Evolutionary conservation across 2,888 invertebrate species (phyloP), one percentile per base, ranked within the genome.

Genomic region (Nudaria mundana): DNA sequence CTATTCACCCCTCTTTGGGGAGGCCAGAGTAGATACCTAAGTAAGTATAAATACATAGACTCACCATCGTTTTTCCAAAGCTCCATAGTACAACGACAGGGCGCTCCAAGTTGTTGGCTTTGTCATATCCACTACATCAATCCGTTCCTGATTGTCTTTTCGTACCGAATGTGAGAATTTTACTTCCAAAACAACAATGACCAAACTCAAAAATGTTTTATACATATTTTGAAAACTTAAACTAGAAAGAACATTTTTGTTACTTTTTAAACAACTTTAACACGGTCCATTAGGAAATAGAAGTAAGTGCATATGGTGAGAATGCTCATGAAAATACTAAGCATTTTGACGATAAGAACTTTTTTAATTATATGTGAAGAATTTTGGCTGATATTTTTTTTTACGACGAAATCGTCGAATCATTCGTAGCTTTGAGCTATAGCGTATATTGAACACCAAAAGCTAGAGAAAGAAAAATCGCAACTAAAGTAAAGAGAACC

Each of bases 1-100:
- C n/a, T n/a, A n/a, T n/a, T n/a, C n/a, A n/a, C n/a, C n/a, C n/a
- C n/a, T n/a, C n/a, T n/a, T n/a, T n/a, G n/a, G n/a, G n/a, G n/a
- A n/a, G n/a, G n/a, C n/a, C n/a, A n/a, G n/a, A 20, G 3, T 20
- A 20, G 20, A 8, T 20, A 20, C 20, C 8, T 20, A 7, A 13
- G 6, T 26, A 13, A 13, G 12, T 3, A 26, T 13, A 13, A 4
- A 14, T 5, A 10, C 2, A 4, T 10, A 14, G 24, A 60, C 67
- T 65, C 31, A 81, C 81, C 79, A 77, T 22, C 55, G 55, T 35
- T 65, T 78, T 23, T 77, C 72, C 10, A 80, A 22, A 2, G 77
- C 74, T 1, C 52, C 51, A 36, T 78, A 80, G 35, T 72, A 79
- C 1, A 66, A 50, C 0, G 63, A 52, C 20, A 82, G 29, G 0